These are phyloP conservation scores for Phyllostomus discolor DNA, from an alignment of 2,113 vertebrate species.

Conservation along the genomic window DNA sequence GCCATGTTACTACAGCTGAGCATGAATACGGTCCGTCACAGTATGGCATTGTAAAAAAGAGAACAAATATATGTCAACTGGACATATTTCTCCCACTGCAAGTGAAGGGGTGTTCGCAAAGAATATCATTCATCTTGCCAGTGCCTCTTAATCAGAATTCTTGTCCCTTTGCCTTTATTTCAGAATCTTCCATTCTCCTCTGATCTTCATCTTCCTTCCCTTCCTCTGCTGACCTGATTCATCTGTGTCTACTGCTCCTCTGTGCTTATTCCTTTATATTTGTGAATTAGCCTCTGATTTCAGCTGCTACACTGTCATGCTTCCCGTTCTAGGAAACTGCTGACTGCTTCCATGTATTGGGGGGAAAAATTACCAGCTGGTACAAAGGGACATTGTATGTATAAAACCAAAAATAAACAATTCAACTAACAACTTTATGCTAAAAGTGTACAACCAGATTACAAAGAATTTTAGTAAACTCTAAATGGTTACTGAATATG, in stretches of 20 bases:
- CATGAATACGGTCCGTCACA: conserved; percentile 45
- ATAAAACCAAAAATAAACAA: conserved; percentile 44
- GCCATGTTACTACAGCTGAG: neutral
- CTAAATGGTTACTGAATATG: neutral
- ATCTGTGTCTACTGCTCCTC: conserved; percentile 28
- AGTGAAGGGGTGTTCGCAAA: conserved; percentile 45
- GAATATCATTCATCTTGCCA: conserved; percentile 79
- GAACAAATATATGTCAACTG: conserved; percentile 70
- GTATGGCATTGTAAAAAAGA: conserved; percentile 56
- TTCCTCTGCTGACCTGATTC: conserved; percentile 66
- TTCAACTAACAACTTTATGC: conserved; percentile 7
- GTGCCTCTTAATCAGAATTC: conserved; percentile 85
- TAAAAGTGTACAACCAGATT: neutral
- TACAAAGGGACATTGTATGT: conserved; percentile 53
- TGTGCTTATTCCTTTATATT: conserved; percentile 50
- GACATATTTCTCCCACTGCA: conserved; percentile 80
- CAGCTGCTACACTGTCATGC: neutral
- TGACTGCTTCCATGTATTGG: neutral
- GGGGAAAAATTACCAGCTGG: neutral
- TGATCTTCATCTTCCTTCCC: conserved; percentile 51
- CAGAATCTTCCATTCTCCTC: conserved; percentile 65
- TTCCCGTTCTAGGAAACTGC: conserved; percentile 5
- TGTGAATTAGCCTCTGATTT: conserved; percentile 25
- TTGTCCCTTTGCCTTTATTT: conserved; percentile 79
- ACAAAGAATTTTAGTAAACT: neutral